Conservation (phyloP, 2,888 invertebrate species). For the Teleiodes luculella region DNA sequence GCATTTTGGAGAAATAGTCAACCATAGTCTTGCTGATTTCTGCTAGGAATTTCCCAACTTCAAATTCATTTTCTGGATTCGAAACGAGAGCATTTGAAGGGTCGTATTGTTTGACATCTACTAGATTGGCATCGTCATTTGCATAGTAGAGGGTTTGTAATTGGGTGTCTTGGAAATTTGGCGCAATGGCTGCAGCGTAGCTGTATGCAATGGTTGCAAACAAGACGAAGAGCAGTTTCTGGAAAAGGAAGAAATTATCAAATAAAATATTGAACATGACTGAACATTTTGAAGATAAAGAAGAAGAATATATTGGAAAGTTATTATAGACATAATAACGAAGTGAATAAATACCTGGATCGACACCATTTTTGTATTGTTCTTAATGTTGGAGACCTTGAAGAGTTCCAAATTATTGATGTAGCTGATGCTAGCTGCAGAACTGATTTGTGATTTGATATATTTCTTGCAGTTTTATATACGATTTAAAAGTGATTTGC, state of each 20-base stretch:
- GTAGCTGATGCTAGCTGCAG: background rate
- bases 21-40: background rate
- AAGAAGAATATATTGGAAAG: no score
- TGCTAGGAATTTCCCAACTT: background rate
- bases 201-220: background rate
- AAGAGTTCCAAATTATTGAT: background rate
- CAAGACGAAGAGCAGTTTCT: conserved; percentile 1
- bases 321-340: background rate
- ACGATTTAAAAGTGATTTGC: background rate
- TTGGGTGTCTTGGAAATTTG: background rate
- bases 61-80: background rate
- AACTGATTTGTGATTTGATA: background rate
- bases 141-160: background rate
- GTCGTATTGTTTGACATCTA: background rate
- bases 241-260: background rate
- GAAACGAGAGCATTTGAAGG: background rate
- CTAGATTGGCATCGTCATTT: background rate
- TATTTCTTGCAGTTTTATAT: background rate
- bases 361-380: background rate
- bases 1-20: conserved; percentile 22
- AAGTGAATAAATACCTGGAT: background rate
- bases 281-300: no score
- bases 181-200: background rate
- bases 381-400: background rate
- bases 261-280: no score